phyloP scores from a whole-genome alignment of 2,113 vertebrate species.

The Rhegmatorhina hoffmannsi region DNA sequence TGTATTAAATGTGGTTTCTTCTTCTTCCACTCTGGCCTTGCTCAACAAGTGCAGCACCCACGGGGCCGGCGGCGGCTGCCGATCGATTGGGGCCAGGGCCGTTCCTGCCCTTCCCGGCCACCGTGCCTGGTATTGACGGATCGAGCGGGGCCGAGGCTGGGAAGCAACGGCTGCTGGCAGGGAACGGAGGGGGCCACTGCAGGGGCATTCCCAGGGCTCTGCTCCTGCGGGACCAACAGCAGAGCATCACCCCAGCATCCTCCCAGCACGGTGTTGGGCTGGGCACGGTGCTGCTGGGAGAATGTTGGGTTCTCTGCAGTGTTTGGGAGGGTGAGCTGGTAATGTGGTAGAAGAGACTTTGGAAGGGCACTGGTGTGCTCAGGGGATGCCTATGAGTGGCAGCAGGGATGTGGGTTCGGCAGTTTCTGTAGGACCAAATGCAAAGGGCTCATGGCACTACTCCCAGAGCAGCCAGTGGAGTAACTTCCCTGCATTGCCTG shows the following conservation, averaged over 20 bases:
- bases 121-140: slow-evolving; percentile 65
- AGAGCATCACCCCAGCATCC: not conserved
- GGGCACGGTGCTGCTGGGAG: fast-evolving
- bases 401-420: fast-evolving
- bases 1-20: fast-evolving
- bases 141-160: slow-evolving; percentile 56
- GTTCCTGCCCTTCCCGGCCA: not conserved
- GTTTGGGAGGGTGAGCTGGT: not conserved
- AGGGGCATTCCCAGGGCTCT: not conserved
- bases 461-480: fast-evolving
- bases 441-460: not conserved
- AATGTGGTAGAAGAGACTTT: fast-evolving
- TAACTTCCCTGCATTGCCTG: fast-evolving
- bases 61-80: slow-evolving; percentile 21
- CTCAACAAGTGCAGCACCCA: slow-evolving; percentile 28
- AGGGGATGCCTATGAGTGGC: fast-evolving
- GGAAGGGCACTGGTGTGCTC: not conserved
- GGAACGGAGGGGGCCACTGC: fast-evolving
- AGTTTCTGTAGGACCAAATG: fast-evolving
- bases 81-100: slow-evolving; percentile 71
- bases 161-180: slow-evolving; percentile 67
- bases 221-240: not conserved
- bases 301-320: fast-evolving
- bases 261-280: fast-evolving
- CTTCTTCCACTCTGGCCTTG: not conserved